Base-by-base conservation (phyloP, 92 coral and sea anemone species). In the Micromussa lordhowensis region DNA sequence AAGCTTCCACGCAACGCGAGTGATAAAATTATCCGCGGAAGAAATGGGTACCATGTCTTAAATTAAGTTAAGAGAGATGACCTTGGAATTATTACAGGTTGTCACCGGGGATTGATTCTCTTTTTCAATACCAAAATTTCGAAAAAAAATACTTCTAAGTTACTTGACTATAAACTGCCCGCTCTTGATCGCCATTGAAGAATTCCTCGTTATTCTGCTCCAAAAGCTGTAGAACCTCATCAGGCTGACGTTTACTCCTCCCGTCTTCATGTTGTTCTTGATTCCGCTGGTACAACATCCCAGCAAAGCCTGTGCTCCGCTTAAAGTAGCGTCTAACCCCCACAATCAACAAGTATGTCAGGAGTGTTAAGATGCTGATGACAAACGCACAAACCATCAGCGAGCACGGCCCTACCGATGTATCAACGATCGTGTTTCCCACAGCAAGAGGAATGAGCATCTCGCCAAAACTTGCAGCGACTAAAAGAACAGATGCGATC, bases 381-480 rank as follows among this genome's bases (percentile, higher is more conserved):
- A 90, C 90, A 32, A 98, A 85, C 29, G 92, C 89, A 48, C 93
- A 86, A 35, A 87, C 88, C 93, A 94, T 92, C 63, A 98, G 88
- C 10, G 95, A 86, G 68, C 95, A 93, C 5, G 98, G 95, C 14
- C 99, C 99, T 9, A 90, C 87, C 19, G 76, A 82, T 21, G 74
- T 83, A 1, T 36, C 32, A 12, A 79, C 89, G 40, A 98, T 92
- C 34, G 96, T 91, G 30, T 88, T 90, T 1, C 99, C 99, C 54
- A 98, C 93, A 0, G 88, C 90, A 61, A 98, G 75, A 2, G 99
- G 99, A 61, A 98, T 86, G 11, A 92, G 74, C 99, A 98, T 98
- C 71, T 94, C 98, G 2, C 99, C 99, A 44, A 94, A 85, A 85
- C 96, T 86, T 57, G 98, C 91, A 4, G 98, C 98, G 7, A 96